These are phyloP conservation scores for Drosophila busckii DNA, from an alignment of 1,140 invertebrate species.

Conservation along the genomic window DNA sequence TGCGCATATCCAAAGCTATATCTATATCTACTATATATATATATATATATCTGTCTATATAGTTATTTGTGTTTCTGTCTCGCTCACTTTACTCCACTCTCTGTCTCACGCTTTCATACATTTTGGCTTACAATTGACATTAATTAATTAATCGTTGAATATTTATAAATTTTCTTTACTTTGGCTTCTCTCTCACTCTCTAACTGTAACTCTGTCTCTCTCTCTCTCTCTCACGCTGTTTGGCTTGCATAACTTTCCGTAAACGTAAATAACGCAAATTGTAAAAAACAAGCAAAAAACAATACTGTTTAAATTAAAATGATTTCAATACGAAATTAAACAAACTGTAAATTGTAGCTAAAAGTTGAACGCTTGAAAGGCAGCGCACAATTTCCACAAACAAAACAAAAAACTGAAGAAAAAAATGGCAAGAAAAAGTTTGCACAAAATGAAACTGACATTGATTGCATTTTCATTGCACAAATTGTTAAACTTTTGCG, in stretches of 20 bases:
- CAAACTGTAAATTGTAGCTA: conserved; percentile 63
- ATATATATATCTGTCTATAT: conserved; percentile 19
- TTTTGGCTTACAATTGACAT: conserved; percentile 66
- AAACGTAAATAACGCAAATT: conserved; percentile 68
- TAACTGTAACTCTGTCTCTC: background rate
- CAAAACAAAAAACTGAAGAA: conserved; percentile 25
- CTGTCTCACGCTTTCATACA: conserved; percentile 60
- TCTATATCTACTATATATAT: conserved; percentile 23
- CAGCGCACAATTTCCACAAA: conserved; percentile 51
- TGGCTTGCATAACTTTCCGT: conserved; percentile 58
- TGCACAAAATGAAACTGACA: conserved; percentile 22
- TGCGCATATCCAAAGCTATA: conserved; percentile 23
- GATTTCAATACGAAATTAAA: conserved; percentile 20
- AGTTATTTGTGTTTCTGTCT: conserved; percentile 27
- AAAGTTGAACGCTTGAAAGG: conserved; percentile 76
- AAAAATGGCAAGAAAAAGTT: conserved; percentile 13
- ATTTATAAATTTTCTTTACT: conserved; percentile 20
- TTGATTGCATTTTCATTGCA: conserved; percentile 31
- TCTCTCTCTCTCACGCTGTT: conserved; percentile 2
- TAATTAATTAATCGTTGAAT: conserved; percentile 31
- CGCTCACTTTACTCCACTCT: conserved; percentile 48
- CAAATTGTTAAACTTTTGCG: conserved; percentile 65
- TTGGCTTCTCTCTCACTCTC: conserved; percentile 38
- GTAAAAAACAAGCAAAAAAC: conserved; percentile 26
- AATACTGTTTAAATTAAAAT: conserved; percentile 12